Base-by-base conservation (phyloP, 1,140 invertebrate species). In the Amyelois transitella region DNA sequence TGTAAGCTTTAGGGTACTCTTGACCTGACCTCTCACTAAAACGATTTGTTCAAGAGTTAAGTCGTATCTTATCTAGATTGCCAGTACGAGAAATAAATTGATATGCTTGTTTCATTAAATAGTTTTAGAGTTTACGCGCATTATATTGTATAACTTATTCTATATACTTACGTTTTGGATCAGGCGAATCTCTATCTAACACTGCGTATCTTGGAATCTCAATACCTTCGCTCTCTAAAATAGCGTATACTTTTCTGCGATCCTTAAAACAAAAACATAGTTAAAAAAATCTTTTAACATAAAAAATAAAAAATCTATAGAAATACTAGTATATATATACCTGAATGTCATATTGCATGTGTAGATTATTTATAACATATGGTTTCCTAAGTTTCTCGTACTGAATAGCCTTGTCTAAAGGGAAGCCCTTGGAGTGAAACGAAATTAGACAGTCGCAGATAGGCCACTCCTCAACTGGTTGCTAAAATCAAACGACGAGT, bases 341-440 rank as follows among this genome's bases (percentile, higher is more conserved):
- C 90, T 97, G 96, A 57, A 99, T 96, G 78, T 98, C 96, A 89
- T 97, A 99, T 83, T 99, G 99, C 94, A 99, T 98, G 66, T 97
- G 95, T 56, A 99, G 91, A 90, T 99, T 98, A 87, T 99, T 99
- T 51, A 99, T 96, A 53, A 99, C 95, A 85, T 98, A 99, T 0
- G 98, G 98, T 85, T 97, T 96, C 53, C 97, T 90, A 47, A 99
- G 89, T 75, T 96, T 94, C 22, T 97, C 95, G 90, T 99, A 99
- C 72, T 95, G 94, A 69, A 99, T 97, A n/a, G 98, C 98, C 91
- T 99, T 99, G 72, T 98, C 96, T 55, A 99, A 90, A 3, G 97
- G 98, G 90, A 99, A 99, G 72, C 98, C 97, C 89, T 98, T 97
- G 0, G 98, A 99, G 86, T 99, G 98, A 85, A 99, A 99, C 58